Evolutionary conservation across 2,797 vertebrate species (phyloP).

Genomic region (Champsocephalus esox): DNA sequence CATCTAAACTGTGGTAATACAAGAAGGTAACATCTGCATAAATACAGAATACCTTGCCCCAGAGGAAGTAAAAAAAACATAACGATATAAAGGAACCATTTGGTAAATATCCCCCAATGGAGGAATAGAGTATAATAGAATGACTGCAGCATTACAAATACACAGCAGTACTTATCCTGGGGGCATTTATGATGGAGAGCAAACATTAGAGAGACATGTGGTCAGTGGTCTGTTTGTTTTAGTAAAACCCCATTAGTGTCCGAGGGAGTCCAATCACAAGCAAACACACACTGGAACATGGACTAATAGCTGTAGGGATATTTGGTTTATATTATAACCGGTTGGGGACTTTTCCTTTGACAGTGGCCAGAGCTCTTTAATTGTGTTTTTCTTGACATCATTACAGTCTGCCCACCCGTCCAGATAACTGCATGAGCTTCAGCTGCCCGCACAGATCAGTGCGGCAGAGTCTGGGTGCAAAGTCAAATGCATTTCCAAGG

Average conservation of each 20-base stretch:
- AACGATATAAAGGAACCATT: background rate
- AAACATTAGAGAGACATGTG: conserved; percentile 52
- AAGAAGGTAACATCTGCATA: background rate
- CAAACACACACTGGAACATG: background rate
- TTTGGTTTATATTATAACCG: conserved; percentile 26
- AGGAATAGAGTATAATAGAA: background rate
- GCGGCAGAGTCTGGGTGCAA: conserved; percentile 3
- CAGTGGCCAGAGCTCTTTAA: conserved; percentile 63
- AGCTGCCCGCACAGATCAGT: conserved; percentile 25
- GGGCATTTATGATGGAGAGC: conserved; percentile 30
- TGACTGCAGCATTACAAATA: background rate
- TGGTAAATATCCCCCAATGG: background rate
- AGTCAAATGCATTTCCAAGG: background rate
- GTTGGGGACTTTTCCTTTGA: conserved; percentile 26
- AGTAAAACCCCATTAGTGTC: conserved; percentile 60
- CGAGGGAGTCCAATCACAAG: conserved; percentile 23
- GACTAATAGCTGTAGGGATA: background rate
- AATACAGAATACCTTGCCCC: background rate
- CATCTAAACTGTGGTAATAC: background rate
- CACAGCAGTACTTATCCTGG: conserved; percentile 13
- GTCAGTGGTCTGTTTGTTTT: conserved; percentile 55
- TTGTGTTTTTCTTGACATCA: conserved; percentile 45
- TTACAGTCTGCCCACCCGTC: conserved; percentile 55
- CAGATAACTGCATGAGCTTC: conserved; percentile 21
- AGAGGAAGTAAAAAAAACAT: background rate